phyloP scores from a whole-genome alignment of 2,888 invertebrate species.

The Chrysolina americana region DNA sequence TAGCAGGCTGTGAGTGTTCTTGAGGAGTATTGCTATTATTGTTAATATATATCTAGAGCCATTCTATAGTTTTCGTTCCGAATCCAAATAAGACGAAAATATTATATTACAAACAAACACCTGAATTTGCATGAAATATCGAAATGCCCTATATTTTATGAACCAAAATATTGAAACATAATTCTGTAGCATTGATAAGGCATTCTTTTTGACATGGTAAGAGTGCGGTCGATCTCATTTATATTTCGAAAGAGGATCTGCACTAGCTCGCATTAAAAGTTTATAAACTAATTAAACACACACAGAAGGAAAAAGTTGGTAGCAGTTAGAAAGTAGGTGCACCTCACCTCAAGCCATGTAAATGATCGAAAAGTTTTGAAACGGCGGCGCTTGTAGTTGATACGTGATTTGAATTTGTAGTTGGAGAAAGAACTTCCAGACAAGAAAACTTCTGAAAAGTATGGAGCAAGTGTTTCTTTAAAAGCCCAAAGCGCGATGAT shows the following conservation, averaged over 20 bases:
- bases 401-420: slow-evolving; percentile 28
- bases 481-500: not conserved
- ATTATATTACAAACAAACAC: too few relatives aligned
- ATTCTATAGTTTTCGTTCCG: too few relatives aligned
- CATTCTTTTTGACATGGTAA: not conserved
- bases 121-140: not conserved
- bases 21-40: too few relatives aligned
- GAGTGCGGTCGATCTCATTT: not conserved
- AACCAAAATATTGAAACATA: not conserved
- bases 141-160: not conserved
- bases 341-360: slow-evolving; percentile 37
- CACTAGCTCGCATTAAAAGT: slow-evolving; percentile 20
- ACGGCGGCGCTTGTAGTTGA: slow-evolving; percentile 17
- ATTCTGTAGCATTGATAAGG: not conserved
- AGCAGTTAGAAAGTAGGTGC: slow-evolving; percentile 31
- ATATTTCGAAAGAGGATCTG: slow-evolving; percentile 9
- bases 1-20: too few relatives aligned
- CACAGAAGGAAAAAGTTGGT: slow-evolving; percentile 37
- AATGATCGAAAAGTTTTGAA: slow-evolving; percentile 39
- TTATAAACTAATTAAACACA: slow-evolving; percentile 34
- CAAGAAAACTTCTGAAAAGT: not conserved
- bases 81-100: too few relatives aligned
- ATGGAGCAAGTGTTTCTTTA: not conserved
- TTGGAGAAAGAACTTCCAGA: not conserved
- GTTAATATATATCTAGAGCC: too few relatives aligned